Evolutionary conservation across 2,888 invertebrate genomes (phyloP), one percentile per base, ranked within the genome.

Genomic region (Agrilus biguttatus): DNA sequence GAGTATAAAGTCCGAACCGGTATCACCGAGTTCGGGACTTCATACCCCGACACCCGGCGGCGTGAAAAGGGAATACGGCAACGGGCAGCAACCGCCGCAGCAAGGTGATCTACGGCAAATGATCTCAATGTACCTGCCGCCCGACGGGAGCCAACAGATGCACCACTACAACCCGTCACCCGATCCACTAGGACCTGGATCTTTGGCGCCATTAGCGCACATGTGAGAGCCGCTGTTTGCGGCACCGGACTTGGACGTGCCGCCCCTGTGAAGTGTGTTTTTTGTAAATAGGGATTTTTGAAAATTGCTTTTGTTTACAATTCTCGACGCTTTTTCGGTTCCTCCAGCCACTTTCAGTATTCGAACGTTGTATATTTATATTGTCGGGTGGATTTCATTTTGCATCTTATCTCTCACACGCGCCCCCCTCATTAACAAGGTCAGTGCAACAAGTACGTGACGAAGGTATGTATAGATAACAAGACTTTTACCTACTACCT

Each of bases 1-100:
- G 49, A 87, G 86, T 62, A 85, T 88, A 61, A 89, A 89, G 65
- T 88, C 88, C 41, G 89, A 90, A 66, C 86, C 88, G 28, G 85
- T 87, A 56, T 86, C 87, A 42, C 85, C 88, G 40, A 80, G 73
- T 71, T 68, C 84, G 73, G 74, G 70, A 60, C 73, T 69, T 67
- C 70, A 63, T 65, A 74, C 55, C 63, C 73, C 57, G 61, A 73
- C 58, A 61, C 71, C 66, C 36, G 66, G 57, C 55, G 62, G 51
- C 33, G 65, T 84, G 71, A 84, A 84, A 68, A 73, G 83, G 51
- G 83, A 85, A 65, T 83, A 83, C 67, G 72, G 69, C 43, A 60
- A 63, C 33, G 65, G 42, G 73, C 66, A 77, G 75, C 71, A 78
- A 73, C 77, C 76, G 36, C 78, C 77, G 51, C 62, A 57, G 40